These are phyloP conservation scores for Eufriesea mexicana DNA, from an alignment of 1,140 invertebrate species.

Conservation along the genomic window DNA sequence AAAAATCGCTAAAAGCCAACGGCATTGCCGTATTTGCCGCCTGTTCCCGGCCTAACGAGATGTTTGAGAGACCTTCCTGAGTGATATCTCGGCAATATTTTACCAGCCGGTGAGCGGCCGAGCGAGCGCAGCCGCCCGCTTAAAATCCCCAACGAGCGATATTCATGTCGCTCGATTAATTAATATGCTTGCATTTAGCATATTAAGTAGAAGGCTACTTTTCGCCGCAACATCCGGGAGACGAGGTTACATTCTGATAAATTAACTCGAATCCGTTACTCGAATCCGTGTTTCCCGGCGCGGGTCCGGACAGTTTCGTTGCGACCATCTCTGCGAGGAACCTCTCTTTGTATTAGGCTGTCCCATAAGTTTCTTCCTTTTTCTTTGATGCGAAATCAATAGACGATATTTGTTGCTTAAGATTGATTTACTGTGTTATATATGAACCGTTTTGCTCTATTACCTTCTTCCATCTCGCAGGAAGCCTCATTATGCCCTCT, in stretches of 20 bases:
- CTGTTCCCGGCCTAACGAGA: conserved; percentile 38
- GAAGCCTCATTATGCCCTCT: too few species aligned
- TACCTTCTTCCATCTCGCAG: too few species aligned
- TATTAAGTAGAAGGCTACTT: conserved; percentile 8
- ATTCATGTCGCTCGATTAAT: conserved; percentile 18
- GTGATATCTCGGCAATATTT: conserved; percentile 27
- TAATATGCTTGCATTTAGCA: conserved; percentile 12
- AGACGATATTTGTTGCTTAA: too few species aligned
- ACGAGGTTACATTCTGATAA: conserved; percentile 8
- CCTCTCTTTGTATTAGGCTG: neutral
- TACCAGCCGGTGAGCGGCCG: conserved; percentile 16
- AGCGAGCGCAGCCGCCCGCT: neutral
- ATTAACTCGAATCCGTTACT: neutral
- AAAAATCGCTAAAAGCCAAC: conserved; percentile 38
- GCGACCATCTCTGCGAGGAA: neutral
- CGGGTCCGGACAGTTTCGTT: neutral
- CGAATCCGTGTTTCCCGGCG: neutral
- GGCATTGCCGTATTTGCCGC: neutral
- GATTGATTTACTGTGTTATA: too few species aligned
- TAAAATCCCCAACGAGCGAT: neutral
- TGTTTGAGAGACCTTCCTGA: conserved; percentile 33
- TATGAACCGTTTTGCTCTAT: too few species aligned
- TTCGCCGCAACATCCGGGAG: conserved; percentile 1
- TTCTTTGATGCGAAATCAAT: too few species aligned
- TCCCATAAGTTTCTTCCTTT: too few species aligned